Evolutionary conservation across 1,140 invertebrate genomes (phyloP).

Genomic region (Lineus longissimus): DNA sequence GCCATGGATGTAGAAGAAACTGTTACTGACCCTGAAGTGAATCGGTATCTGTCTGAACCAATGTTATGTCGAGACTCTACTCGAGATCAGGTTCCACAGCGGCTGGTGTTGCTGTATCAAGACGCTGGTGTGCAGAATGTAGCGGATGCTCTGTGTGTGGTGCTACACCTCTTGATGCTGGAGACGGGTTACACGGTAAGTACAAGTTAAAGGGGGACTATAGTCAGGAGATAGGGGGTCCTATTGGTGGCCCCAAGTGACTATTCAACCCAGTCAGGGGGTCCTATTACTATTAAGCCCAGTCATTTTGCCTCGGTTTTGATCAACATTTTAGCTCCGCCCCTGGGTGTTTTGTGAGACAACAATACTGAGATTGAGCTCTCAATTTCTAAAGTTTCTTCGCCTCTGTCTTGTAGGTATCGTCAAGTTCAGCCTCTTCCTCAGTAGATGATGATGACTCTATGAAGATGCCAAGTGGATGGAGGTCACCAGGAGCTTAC

Average conservation of each 20-base stretch:
- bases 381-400: too few relatives aligned
- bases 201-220: not conserved
- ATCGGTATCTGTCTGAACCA: slow-evolving; percentile 30
- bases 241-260: not conserved
- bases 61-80: slow-evolving; percentile 29
- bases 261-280: slow-evolving; percentile 5
- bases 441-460: not conserved
- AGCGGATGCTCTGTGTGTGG: slow-evolving; percentile 27
- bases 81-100: slow-evolving; percentile 16
- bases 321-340: too few relatives aligned
- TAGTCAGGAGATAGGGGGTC: too few relatives aligned
- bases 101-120: slow-evolving; percentile 22
- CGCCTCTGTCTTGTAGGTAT: not conserved
- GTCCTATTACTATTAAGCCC: too few relatives aligned
- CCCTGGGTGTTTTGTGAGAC: too few relatives aligned
- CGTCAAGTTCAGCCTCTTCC: not conserved
- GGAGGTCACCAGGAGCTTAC: slow-evolving; percentile 21
- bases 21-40: slow-evolving; percentile 8
- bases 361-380: too few relatives aligned
- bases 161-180: slow-evolving; percentile 33
- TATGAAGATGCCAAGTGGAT: slow-evolving; percentile 15
- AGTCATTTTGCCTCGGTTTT: too few relatives aligned
- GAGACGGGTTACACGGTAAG: slow-evolving; percentile 27
- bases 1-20: too few relatives aligned
- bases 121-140: slow-evolving; percentile 6